Evolutionary conservation across 1,140 invertebrate species (phyloP), one percentile per base, ranked within the genome.

Genomic region (Atta cephalotes): DNA sequence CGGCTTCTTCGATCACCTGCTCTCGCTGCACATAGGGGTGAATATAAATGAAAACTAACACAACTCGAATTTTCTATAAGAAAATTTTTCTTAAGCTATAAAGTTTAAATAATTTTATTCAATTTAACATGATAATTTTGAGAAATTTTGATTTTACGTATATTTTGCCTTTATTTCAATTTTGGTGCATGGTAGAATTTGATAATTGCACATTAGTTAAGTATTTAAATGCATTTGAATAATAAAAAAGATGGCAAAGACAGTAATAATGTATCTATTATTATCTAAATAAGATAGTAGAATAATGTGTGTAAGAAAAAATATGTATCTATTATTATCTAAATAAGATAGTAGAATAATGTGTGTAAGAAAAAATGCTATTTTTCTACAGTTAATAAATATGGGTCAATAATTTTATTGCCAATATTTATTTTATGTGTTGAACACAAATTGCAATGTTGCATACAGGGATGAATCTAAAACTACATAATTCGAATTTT

Each of bases 41-140:
- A 49, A 78, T 80, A 56, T 18, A 56, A 71, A 28, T 12, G 31
- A 31, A 72, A 82, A 60, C 25, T 31, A 60, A 72, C 35, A 39
- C 35, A 39, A 39, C 21, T 60, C n/a, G 4, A 45, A 45, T 80
- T 62, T 60, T 9, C 16, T n/a, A 65, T 21, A 2, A 31, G 60
- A 5, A 74, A 60, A 18, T 45, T 81, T 0, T n/a, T 45, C 10
- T 45, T 45, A 9, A 45, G 9, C 1, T 45, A 45, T 45, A 45
- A 45, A 45, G 9, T 45, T 45, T 45, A 3, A 45, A 45, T 16
- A 35, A 21, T 49, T 63, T 78, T 28, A 1, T 0, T 71, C 21
- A 60, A 14, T 63, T 28, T 16, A 5, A 63, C 25, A 10, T 28
- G 14, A 14, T 14, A 3, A 56, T n/a, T 28, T 72, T n/a, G n/a